Base-by-base conservation (phyloP, 2,888 invertebrate species). In the Syrphus vitripennis region DNA sequence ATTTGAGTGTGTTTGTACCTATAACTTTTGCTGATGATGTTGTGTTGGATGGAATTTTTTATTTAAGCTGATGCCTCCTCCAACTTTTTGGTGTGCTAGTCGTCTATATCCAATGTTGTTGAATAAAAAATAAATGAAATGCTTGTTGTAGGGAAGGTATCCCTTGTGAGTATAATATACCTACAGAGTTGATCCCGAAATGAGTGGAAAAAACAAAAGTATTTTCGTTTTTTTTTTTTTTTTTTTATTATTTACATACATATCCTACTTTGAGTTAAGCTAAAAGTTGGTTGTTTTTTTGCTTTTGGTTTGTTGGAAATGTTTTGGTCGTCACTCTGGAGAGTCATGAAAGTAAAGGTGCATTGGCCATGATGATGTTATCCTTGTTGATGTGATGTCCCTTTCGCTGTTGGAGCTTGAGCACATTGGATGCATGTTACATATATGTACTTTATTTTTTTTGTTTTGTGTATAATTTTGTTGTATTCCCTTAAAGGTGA, bases 311-410 rank as follows among this genome's bases (percentile, higher is more conserved):
- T 14, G 19, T 57, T 12, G 10, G 34, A 9, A 34, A 12, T 63
- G 10, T 63, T 45, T 16, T 21, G 14, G 75, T 53, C 80, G 55
- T n/a, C n/a, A n/a, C n/a, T n/a, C 61, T 61, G 59, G 83, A 71
- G 83, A 71, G 75, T 48, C 71, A 72, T 84, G 59, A 80, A 80
- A 76, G 59, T 80, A 80, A 75, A 80, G 53, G 71, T 34, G 61
- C 76, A 84, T 81, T 81, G 65, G 67, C 80, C 67, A 37, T 81
- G 80, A 77, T 81, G 81, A 76, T 80, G 45, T 83, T 78, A 78
- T 83, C 78, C 72, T 63, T 69, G 76, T 72, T 69, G 45, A 81
- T 71, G 80, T 71, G 80, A 84, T 80, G 83, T 84, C 53, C 65
- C 61, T 67, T 78, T 74, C 24, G 34, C 67, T 50, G 67, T 48